Base-by-base conservation (phyloP, 1,140 invertebrate species). In the Caerostris darwini region DNA sequence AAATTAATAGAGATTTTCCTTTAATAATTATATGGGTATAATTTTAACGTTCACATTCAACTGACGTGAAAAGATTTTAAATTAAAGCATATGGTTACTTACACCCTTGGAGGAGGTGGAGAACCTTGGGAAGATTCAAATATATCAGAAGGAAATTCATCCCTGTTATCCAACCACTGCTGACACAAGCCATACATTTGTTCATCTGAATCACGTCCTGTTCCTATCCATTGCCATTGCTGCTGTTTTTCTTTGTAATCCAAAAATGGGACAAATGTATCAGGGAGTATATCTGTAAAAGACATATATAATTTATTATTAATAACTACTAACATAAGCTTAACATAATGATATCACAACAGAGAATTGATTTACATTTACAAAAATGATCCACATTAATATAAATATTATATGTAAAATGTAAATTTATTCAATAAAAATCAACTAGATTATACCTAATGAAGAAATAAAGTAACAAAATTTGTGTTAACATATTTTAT, bases 191-290 rank as follows among this genome's bases (percentile, higher is more conserved):
- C 96, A 5, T 97, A 96, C 4, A 99, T 96, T 59, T 98, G 97
- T 12, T 97, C 97, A 96, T 99, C 98, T 3, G 98, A 98, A 96
- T 99, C 99, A 57, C 98, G 97, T 0, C 98, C 98, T n/a, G 98
- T 98, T 1, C 98, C 99, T 90, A 99, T 99, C 99, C 99, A 99
- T 95, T 99, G 98, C 96, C 99, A 99, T 91, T 97, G 96, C 94
- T 96, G 96, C 56, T 96, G 96, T 71, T 96, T 95, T 94, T 97
- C 97, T 96, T 99, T 99, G 95, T 98, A 99, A 96, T 99, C 98
- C 90, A 99, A 97, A 95, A 98, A 99, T 5, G 99, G 98, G 5
- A 99, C 98, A 96, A 98, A 98, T 95, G 99, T 98, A 81, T 98
- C 97, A 17, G 98, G 98, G 94, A 97, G 97, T 89, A 98, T 95